A percentile compares a stretch with the other conserved stretches of the same genome.
Conservation (phyloP, 92 coral and sea anemone species). For the Epizoanthus rinbou region DNA sequence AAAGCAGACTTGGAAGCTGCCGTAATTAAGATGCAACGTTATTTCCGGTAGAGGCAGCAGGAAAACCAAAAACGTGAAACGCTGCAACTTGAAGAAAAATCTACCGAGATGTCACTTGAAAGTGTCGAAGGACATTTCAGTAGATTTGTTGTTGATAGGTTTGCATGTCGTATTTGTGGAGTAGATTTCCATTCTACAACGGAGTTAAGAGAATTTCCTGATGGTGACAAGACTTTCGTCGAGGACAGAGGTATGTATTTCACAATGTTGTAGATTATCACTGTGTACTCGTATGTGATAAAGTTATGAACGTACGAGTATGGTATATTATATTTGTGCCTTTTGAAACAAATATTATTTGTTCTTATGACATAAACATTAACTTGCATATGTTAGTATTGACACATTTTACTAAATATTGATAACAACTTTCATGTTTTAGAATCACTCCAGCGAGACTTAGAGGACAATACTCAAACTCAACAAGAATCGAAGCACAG, state of each 20-base stretch:
- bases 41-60: slow-evolving; percentile 12
- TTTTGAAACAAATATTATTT: not conserved
- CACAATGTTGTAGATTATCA: not conserved
- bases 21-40: slow-evolving; percentile 30
- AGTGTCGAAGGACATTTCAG: slow-evolving; percentile 50
- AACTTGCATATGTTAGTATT: not conserved
- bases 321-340: not conserved
- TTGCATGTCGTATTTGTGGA: slow-evolving; percentile 82
- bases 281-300: not conserved
- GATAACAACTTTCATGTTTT: not conserved
- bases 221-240: not conserved
- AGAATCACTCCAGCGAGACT: slow-evolving; percentile 2
- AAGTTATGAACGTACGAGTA: not conserved
- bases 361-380: not conserved
- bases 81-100: slow-evolving; percentile 9
- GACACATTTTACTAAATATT: not conserved
- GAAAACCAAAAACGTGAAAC: not conserved
- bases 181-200: slow-evolving; percentile 16
- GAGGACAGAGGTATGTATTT: slow-evolving; percentile 15
- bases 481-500: not conserved
- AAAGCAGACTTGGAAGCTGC: slow-evolving; percentile 33
- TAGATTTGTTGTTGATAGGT: slow-evolving; percentile 68
- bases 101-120: not conserved
- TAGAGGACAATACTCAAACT: slow-evolving; percentile 12
- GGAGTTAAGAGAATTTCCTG: slow-evolving; percentile 1